Evolutionary conservation across 2,797 vertebrate species (phyloP).

Genomic region (Clarias laeviceps): DNA sequence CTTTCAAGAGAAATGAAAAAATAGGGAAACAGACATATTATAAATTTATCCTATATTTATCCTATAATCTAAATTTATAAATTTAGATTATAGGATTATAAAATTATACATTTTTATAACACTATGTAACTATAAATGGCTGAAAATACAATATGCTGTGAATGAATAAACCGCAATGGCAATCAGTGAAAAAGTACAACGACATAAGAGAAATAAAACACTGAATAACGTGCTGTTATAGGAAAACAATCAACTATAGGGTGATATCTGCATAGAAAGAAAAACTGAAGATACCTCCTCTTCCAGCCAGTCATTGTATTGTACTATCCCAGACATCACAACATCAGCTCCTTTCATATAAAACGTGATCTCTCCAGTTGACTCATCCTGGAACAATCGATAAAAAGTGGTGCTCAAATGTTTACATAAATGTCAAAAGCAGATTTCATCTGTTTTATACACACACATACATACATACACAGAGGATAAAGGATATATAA

Average conservation of each 20-base stretch:
- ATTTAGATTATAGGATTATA: too few relatives aligned
- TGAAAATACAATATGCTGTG: background rate
- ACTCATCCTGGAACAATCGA: conserved; percentile 82
- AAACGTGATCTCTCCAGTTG: conserved; percentile 93
- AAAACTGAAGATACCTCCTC: conserved; percentile 82
- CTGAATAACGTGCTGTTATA: background rate
- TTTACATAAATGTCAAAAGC: background rate
- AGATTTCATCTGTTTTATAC: background rate
- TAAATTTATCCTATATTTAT: too few relatives aligned
- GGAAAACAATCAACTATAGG: background rate
- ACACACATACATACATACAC: too few relatives aligned
- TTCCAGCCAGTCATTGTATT: conserved; percentile 98
- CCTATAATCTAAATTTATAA: too few relatives aligned
- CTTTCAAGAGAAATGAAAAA: background rate
- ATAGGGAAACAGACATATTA: background rate
- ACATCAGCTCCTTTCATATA: conserved; percentile 98
- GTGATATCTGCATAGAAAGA: too few relatives aligned
- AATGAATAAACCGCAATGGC: background rate
- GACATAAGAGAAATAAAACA: background rate
- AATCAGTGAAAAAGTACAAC: background rate
- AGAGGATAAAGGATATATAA: background rate
- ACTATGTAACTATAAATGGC: background rate
- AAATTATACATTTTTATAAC: background rate
- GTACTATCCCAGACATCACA: conserved; percentile 95
- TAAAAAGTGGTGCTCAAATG: background rate